These are phyloP conservation scores for Pseudomugil gertrudae DNA, from an alignment of 2,797 vertebrate genomes.

Conservation along the genomic window DNA sequence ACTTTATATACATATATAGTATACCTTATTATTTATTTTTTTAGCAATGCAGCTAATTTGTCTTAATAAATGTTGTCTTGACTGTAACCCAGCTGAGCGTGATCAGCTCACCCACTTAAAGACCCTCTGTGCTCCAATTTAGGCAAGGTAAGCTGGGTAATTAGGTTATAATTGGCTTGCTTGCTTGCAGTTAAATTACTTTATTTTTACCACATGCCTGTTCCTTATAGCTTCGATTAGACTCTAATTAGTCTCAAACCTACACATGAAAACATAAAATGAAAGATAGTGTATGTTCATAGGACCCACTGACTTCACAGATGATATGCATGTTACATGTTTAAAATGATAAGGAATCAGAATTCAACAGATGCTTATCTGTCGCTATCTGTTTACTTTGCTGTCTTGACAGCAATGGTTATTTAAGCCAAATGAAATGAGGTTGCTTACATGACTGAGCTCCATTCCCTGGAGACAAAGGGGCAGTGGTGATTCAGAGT, in stretches of 20 bases:
- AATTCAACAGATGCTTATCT: conserved; percentile 35
- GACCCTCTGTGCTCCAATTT: conserved; percentile 62
- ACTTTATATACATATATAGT: background rate
- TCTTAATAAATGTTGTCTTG: conserved; percentile 63
- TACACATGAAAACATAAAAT: conserved; percentile 29
- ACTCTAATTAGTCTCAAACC: conserved; percentile 52
- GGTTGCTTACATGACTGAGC: conserved; percentile 60
- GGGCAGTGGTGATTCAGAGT: conserved; percentile 56
- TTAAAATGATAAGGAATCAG: conserved; percentile 17
- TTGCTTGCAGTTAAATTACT: conserved; percentile 69
- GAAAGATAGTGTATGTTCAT: conserved; percentile 11
- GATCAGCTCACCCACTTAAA: conserved; percentile 52
- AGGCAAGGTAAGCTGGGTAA: conserved; percentile 73
- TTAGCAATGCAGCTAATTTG: conserved; percentile 54
- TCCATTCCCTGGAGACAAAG: conserved; percentile 58
- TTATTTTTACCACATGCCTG: conserved; percentile 56
- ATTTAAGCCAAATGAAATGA: conserved; percentile 56
- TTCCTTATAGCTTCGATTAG: conserved; percentile 54
- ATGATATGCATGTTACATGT: conserved; percentile 3
- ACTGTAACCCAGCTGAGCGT: conserved; percentile 63
- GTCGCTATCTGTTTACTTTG: conserved; percentile 61
- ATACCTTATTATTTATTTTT: no score
- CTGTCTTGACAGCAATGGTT: conserved; percentile 47
- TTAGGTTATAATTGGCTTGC: conserved; percentile 74
- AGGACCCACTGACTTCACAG: background rate